Conservation (phyloP, 2,888 invertebrate species). For the Nomada fabriciana region DNA sequence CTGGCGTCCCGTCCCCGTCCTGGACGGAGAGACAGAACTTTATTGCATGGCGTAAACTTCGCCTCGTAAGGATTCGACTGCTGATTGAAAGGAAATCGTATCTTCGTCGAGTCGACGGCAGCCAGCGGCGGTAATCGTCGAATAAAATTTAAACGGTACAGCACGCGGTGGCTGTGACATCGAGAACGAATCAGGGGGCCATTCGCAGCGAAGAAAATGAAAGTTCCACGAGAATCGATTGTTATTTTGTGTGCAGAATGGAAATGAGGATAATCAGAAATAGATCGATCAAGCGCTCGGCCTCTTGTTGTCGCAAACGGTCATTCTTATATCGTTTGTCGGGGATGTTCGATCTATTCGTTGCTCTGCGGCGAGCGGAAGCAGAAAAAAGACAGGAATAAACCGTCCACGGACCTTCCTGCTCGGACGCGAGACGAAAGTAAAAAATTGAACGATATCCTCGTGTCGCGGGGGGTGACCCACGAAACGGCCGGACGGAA, state of each 20-base stretch:
- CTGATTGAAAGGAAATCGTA: slow-evolving; percentile 77
- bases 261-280: slow-evolving; percentile 6
- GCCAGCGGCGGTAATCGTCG: slow-evolving; percentile 43
- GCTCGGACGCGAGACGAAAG: slow-evolving; percentile 45
- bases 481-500: slow-evolving; percentile 69
- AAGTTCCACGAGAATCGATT: neutral
- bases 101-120: slow-evolving; percentile 33
- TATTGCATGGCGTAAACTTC: slow-evolving; percentile 76
- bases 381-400: slow-evolving; percentile 46
- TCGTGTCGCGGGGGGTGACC: slow-evolving; percentile 38
- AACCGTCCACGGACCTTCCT: slow-evolving; percentile 58
- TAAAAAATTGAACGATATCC: slow-evolving; percentile 81
- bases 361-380: slow-evolving; percentile 47
- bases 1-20: slow-evolving; percentile 15
- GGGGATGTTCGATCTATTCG: slow-evolving; percentile 31
- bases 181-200: slow-evolving; percentile 3
- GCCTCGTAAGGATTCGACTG: slow-evolving; percentile 71
- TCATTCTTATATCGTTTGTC: neutral
- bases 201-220: neutral
- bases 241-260: neutral
- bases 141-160: slow-evolving; percentile 48
- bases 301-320: neutral
- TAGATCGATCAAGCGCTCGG: slow-evolving; percentile 9
- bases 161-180: slow-evolving; percentile 17
- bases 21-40: slow-evolving; percentile 54